These are phyloP conservation scores for Aegithalos caudatus DNA, from an alignment of 2,113 vertebrate genomes.

Conservation along the genomic window DNA sequence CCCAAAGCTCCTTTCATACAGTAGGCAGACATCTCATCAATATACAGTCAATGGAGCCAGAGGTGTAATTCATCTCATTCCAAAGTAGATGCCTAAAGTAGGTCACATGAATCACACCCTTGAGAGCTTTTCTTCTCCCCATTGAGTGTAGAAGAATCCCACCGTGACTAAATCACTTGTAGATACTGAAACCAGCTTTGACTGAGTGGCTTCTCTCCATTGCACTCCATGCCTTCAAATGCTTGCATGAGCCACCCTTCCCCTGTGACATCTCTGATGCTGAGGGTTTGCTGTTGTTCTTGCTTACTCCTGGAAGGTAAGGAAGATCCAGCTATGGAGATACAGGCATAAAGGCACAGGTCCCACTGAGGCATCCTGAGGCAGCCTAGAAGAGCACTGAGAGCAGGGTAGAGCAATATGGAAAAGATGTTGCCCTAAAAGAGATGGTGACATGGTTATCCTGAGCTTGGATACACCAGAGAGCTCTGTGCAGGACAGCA, in stretches of 20 bases:
- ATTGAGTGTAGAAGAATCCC: background rate
- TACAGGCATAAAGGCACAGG: background rate
- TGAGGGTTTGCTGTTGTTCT: background rate
- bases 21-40: constrained; percentile 46
- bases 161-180: background rate
- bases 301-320: background rate
- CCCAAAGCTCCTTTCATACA: constrained; percentile 27
- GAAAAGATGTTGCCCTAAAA: background rate
- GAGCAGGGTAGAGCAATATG: background rate
- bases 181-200: background rate
- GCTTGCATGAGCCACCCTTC: background rate
- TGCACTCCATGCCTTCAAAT: background rate
- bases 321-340: background rate
- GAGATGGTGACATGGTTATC: background rate
- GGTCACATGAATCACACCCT: constrained; percentile 40
- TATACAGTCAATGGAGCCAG: constrained; percentile 50
- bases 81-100: constrained; percentile 18
- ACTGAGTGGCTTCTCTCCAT: background rate
- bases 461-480: background rate
- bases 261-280: background rate
- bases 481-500: background rate
- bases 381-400: background rate
- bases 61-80: constrained; percentile 48
- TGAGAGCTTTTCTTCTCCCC: background rate
- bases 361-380: background rate